phyloP scores from a whole-genome alignment of 2,888 invertebrate genomes.

The Encarsia formosa region DNA sequence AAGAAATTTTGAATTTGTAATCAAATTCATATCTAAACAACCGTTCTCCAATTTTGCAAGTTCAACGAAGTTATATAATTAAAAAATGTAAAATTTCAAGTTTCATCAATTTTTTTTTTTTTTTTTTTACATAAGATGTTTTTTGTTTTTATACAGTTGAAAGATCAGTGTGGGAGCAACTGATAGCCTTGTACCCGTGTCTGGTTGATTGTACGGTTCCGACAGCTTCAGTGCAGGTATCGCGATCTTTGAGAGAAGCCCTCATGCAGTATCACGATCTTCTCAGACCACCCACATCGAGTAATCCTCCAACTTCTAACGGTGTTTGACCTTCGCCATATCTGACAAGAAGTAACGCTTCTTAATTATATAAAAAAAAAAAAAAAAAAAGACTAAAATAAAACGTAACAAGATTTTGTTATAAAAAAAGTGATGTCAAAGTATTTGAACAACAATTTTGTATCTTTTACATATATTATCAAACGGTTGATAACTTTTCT shows the following conservation, averaged over 20 bases:
- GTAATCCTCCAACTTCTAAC: constrained; percentile 41
- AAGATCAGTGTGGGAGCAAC: constrained; percentile 85
- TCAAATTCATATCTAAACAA: too few relatives aligned
- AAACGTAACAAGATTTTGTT: too few relatives aligned
- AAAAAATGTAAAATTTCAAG: too few relatives aligned
- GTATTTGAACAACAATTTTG: too few relatives aligned
- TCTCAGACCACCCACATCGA: constrained; percentile 60
- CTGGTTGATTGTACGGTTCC: constrained; percentile 79
- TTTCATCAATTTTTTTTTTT: neutral
- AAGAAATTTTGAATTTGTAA: too few relatives aligned
- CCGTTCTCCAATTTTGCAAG: too few relatives aligned
- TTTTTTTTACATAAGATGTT: neutral
- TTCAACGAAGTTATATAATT: too few relatives aligned
- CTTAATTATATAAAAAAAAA: too few relatives aligned
- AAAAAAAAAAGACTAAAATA: too few relatives aligned
- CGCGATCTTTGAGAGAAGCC: constrained; percentile 76
- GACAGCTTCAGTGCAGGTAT: constrained; percentile 75
- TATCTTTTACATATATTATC: too few relatives aligned
- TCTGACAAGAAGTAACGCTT: constrained; percentile 11
- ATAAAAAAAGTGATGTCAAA: too few relatives aligned
- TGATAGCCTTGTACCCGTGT: constrained; percentile 86
- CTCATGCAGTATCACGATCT: constrained; percentile 83
- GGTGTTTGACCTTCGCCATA: constrained; percentile 43
- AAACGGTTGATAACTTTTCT: too few relatives aligned
- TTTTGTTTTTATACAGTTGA: constrained; percentile 61